Conservation (phyloP, 2,888 invertebrate species). For the Agriotes lineatus region DNA sequence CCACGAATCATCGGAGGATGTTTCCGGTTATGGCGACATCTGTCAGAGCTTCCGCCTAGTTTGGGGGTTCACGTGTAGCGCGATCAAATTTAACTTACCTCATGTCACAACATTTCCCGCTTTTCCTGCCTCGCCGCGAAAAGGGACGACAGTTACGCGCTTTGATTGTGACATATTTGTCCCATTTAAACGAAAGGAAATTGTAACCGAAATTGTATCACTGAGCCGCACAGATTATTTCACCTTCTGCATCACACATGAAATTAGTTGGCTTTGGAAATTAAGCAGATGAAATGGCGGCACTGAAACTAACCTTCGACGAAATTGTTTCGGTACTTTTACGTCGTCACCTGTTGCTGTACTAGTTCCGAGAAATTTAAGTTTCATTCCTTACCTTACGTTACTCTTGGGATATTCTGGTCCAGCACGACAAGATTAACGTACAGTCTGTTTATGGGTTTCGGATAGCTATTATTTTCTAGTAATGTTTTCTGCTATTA, state of each 20-base stretch:
- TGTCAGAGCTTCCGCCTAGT: slow-evolving; percentile 35
- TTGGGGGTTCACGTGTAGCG: slow-evolving; percentile 1
- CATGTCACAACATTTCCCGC: slow-evolving; percentile 21
- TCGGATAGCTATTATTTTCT: no score
- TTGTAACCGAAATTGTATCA: slow-evolving; percentile 24
- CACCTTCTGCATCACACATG: neutral
- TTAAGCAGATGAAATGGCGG: no score
- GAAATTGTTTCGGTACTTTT: no score
- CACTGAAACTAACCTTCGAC: no score
- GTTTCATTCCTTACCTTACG: no score
- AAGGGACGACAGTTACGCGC: slow-evolving; percentile 5
- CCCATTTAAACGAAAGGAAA: slow-evolving; percentile 17
- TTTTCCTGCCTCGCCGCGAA: slow-evolving; percentile 4
- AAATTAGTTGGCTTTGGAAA: no score
- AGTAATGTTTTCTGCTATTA: no score
- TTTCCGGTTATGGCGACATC: slow-evolving; percentile 38
- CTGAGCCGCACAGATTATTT: neutral
- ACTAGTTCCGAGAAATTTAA: no score
- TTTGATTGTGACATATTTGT: slow-evolving; percentile 11
- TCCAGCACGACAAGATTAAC: no score
- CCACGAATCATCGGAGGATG: slow-evolving; percentile 31
- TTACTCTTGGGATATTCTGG: no score
- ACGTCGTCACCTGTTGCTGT: slow-evolving; percentile 11
- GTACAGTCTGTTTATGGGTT: no score
- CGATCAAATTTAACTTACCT: slow-evolving; percentile 31